A percentile compares a stretch with the other conserved stretches of the same genome.
Conservation (phyloP, 2,888 invertebrate species). For the Suillia variegata region DNA sequence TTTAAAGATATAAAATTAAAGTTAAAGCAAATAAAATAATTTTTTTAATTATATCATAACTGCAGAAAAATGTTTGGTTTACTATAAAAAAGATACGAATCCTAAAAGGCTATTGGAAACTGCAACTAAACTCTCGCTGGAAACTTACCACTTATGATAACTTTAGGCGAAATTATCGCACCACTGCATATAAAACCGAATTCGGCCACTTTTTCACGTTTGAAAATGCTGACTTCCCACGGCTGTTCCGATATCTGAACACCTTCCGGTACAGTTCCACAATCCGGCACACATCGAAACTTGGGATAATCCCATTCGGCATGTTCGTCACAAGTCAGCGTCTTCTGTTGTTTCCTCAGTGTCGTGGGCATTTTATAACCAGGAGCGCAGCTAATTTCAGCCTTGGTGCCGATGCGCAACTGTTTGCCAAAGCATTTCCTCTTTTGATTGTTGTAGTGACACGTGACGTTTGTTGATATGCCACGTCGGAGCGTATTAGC, state of each 20-base stretch:
- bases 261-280: conserved; percentile 31
- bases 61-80: too few relatives aligned
- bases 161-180: conserved; percentile 31
- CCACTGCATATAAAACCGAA: conserved; percentile 33
- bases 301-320: conserved; percentile 42
- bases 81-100: too few relatives aligned
- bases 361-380: conserved; percentile 22
- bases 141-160: conserved; percentile 31
- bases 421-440: conserved; percentile 25
- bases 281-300: conserved; percentile 37
- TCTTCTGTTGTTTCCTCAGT: too few relatives aligned
- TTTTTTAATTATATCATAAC: too few relatives aligned
- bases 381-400: conserved; percentile 24
- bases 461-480: too few relatives aligned
- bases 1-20: too few relatives aligned
- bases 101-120: too few relatives aligned
- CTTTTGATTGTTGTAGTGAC: too few relatives aligned
- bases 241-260: conserved; percentile 29
- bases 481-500: too few relatives aligned
- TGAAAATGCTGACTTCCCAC: conserved; percentile 28
- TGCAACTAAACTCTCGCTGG: too few relatives aligned
- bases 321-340: conserved; percentile 28
- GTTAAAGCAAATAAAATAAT: too few relatives aligned
- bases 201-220: not conserved
- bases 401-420: conserved; percentile 29